phyloP scores from a whole-genome alignment of 2,113 vertebrate species.

The Odobenus rosmarus region DNA sequence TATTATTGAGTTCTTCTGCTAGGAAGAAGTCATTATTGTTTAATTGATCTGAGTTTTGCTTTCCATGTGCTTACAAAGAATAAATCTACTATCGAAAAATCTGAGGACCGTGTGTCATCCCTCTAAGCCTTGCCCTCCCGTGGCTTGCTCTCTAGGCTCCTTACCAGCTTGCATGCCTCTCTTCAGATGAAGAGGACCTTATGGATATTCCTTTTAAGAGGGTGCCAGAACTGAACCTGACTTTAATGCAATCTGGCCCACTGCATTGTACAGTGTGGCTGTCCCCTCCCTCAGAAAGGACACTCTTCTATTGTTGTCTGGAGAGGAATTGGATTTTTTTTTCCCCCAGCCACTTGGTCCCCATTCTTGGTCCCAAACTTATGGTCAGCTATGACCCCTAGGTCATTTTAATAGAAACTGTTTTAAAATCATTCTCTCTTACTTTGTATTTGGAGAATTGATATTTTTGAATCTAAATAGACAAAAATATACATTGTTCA shows the following conservation, averaged over 20 bases:
- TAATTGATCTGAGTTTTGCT: background rate
- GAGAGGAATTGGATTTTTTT: background rate
- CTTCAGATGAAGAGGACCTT: background rate
- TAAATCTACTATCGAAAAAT: background rate
- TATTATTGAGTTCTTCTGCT: background rate
- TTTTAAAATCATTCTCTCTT: background rate
- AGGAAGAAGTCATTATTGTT: background rate
- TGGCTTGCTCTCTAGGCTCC: background rate
- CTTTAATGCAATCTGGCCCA: background rate
- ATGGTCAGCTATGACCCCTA: background rate
- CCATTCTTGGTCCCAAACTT: background rate
- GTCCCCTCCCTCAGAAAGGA: background rate
- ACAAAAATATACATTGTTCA: background rate
- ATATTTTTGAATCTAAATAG: background rate
- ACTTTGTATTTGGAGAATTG: background rate
- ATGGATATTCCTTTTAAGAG: background rate
- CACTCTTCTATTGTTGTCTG: background rate
- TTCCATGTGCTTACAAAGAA: background rate
- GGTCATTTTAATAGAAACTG: background rate
- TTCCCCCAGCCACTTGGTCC: background rate
- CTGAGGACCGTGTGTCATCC: rapidly evolving
- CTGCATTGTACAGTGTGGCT: no score
- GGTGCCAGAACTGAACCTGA: background rate
- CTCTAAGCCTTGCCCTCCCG: rapidly evolving
- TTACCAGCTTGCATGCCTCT: background rate